A percentile compares a stretch with the other conserved stretches of the same genome.
These are phyloP conservation scores for Sitta carolinensis DNA, from an alignment of 2,797 vertebrate species.

Conservation along the genomic window DNA sequence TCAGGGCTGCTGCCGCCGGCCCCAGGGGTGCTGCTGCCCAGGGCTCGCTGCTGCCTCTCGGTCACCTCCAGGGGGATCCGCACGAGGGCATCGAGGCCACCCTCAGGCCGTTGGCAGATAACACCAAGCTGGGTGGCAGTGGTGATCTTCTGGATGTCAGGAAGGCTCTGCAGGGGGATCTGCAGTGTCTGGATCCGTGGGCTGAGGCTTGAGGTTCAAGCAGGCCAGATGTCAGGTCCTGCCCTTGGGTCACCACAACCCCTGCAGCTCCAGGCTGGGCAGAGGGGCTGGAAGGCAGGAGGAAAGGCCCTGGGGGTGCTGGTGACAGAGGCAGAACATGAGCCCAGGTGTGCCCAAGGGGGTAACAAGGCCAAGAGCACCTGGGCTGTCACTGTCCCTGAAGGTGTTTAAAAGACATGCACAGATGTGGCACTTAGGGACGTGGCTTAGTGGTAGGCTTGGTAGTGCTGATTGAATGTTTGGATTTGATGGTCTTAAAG, in stretches of 20 bases:
- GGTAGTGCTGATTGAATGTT: neutral
- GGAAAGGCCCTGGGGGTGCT: neutral
- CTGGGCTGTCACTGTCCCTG: neutral
- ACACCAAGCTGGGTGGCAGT: too few species aligned
- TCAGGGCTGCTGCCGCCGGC: neutral
- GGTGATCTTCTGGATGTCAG: too few species aligned
- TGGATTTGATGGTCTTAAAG: neutral
- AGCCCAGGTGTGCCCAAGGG: neutral
- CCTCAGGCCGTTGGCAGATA: fast-evolving
- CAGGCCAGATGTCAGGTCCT: neutral
- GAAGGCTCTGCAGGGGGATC: neutral
- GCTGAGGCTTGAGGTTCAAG: neutral
- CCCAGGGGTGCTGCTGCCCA: too few species aligned
- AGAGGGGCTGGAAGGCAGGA: neutral
- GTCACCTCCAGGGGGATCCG: neutral
- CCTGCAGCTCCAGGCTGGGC: neutral
- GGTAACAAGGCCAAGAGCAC: neutral
- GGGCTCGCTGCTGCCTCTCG: neutral
- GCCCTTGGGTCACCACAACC: neutral
- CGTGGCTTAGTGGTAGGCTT: neutral
- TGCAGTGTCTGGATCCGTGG: neutral
- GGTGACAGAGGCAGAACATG: neutral
- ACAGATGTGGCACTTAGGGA: neutral
- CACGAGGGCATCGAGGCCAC: too few species aligned
- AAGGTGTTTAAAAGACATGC: fast-evolving